Evolutionary conservation across 2,888 invertebrate genomes (phyloP), one percentile per base, ranked within the genome.

Genomic region (Pherbina coryleti): DNA sequence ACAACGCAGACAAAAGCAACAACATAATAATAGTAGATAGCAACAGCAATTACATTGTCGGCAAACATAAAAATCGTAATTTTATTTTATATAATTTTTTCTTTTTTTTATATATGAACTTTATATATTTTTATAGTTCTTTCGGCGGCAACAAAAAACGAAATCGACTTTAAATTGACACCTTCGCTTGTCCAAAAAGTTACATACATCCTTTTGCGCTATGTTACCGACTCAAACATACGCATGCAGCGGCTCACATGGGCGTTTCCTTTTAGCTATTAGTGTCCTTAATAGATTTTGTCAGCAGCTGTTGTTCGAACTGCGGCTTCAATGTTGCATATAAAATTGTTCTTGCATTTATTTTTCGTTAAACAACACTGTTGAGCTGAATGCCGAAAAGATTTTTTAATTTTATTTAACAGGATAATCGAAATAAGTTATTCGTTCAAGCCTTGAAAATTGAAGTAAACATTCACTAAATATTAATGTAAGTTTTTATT

Each of bases 131-230:
- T 44, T 9, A 14, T 34, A 14, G 5, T 7, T 25, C 28, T 69
- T 51, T 49, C 17, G 25, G 3, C 14, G 4, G 31, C 37, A 67
- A 67, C 44, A 72, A 22, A 64, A 62, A 85, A 86, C 85, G 85
- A 84, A 85, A 85, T 86, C 85, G 86, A 83, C 85, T 86, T 86
- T 85, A 85, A 85, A 86, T 85, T 85, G 85, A 86, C 86, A 86
- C 86, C 86, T 85, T 85, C 85, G 86, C 83, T 86, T 82, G 84
- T 84, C 49, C 55, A 71, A 51, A 53, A 17, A 51, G 53, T 5
- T 28, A 22, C 19, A 22, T 25, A 25, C 57, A 19, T 60, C 57
- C 57, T 60, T 28, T 22, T 37, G 37, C 8, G 37, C 37, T 7
- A 8, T 44, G 44, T 44, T 44, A 37, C 57, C 8, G 22, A 9